Conservation (phyloP, 2,113 vertebrate species). For the Strix aluco region DNA sequence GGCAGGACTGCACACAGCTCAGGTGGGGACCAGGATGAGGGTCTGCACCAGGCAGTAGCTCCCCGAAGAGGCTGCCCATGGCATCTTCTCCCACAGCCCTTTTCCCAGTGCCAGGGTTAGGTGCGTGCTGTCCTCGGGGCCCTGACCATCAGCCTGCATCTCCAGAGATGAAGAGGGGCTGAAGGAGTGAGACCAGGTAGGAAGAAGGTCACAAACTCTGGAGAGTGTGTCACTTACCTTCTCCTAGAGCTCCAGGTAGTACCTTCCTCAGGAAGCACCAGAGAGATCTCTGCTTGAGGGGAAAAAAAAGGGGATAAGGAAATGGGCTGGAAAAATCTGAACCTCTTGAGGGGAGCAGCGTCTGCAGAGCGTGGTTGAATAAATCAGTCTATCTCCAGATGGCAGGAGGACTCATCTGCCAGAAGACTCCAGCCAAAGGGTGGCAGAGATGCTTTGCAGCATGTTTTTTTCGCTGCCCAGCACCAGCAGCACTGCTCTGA, state of each 20-base stretch:
- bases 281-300: not conserved
- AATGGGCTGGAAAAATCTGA: not conserved
- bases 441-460: not conserved
- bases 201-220: not conserved
- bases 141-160: not conserved
- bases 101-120: not conserved
- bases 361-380: not conserved
- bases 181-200: not conserved
- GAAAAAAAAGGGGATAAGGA: not conserved
- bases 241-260: not conserved
- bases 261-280: not conserved
- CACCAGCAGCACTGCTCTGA: not conserved
- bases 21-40: rapidly evolving
- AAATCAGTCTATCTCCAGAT: not conserved
- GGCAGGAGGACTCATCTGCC: not conserved
- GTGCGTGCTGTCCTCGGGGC: not conserved
- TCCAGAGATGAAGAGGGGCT: not conserved
- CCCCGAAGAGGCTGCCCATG: not conserved
- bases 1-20: not conserved
- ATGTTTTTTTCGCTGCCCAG: not conserved
- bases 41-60: not conserved
- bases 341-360: not conserved
- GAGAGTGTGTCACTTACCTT: not conserved
- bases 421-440: not conserved
- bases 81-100: not conserved